These are phyloP conservation scores for Parasteatoda lunata DNA, from an alignment of 2,888 invertebrate genomes.

Conservation along the genomic window DNA sequence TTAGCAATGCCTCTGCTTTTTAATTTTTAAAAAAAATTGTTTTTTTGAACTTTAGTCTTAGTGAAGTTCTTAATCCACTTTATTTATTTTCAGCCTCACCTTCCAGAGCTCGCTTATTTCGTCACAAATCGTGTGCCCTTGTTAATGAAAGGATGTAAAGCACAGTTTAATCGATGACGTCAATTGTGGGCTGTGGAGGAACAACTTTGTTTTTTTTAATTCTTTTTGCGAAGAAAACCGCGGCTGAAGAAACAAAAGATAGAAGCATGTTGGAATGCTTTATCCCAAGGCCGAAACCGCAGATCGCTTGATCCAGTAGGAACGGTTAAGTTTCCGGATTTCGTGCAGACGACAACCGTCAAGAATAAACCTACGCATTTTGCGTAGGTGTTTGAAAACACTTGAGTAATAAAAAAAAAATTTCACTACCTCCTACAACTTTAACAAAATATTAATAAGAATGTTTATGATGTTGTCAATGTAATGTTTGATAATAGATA, in stretches of 20 bases:
- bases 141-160: not conserved
- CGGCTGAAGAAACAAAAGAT: conserved; percentile 1
- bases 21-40: no score
- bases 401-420: no score
- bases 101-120: no score
- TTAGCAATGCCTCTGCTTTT: no score
- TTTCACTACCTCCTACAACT: no score
- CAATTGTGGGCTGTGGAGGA: conserved; percentile 23
- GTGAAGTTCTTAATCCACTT: no score
- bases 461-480: no score
- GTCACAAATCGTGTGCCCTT: no score
- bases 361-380: not conserved
- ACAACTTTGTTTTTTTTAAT: not conserved
- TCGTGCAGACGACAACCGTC: conserved; percentile 12
- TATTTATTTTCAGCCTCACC: no score
- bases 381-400: not conserved
- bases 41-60: no score
- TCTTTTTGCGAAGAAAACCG: not conserved
- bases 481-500: no score
- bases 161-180: conserved; percentile 44
- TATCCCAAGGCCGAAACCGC: conserved; percentile 29
- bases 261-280: not conserved
- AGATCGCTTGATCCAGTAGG: conserved; percentile 3
- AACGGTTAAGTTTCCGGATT: conserved; percentile 32
- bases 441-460: no score